A percentile compares a stretch with the other conserved stretches of the same genome.
These are phyloP conservation scores for Halcyon badia DNA, from an alignment of 2,797 vertebrate genomes.

Conservation along the genomic window DNA sequence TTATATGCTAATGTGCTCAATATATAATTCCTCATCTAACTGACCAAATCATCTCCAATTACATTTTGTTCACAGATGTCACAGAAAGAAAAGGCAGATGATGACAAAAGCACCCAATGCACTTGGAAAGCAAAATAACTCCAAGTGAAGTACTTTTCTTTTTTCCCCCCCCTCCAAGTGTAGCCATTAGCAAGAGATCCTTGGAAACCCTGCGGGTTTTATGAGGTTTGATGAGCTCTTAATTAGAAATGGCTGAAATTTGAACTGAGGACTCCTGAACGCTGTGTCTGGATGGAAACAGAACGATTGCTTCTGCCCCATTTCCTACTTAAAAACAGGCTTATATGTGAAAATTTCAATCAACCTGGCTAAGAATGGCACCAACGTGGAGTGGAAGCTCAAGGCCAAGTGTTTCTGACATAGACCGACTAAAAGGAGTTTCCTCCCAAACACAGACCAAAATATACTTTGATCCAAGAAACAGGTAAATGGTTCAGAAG, in stretches of 20 bases:
- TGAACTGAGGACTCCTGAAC: conserved; percentile 28
- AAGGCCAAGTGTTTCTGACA: background rate
- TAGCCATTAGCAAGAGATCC: conserved; percentile 36
- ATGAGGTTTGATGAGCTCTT: conserved; percentile 55
- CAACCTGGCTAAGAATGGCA: background rate
- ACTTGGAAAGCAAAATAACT: conserved; percentile 47
- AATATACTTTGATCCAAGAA: background rate
- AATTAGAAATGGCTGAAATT: conserved; percentile 68
- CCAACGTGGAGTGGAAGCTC: background rate
- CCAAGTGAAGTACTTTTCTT: background rate
- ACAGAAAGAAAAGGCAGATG: background rate
- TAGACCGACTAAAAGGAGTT: background rate
- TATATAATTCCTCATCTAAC: conserved; percentile 18
- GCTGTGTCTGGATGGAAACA: background rate
- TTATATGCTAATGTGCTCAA: background rate
- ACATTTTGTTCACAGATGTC: conserved; percentile 24
- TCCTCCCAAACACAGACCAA: background rate
- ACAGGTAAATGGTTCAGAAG: background rate
- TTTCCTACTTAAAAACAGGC: conserved; percentile 3
- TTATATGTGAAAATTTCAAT: background rate
- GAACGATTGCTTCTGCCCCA: conserved; percentile 24
- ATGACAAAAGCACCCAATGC: conserved; percentile 28
- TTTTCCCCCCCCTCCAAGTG: background rate
- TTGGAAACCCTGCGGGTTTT: conserved; percentile 21
- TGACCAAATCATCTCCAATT: conserved; percentile 7